Conservation (phyloP, 2,113 vertebrate species). For the Melospiza melodia region DNA sequence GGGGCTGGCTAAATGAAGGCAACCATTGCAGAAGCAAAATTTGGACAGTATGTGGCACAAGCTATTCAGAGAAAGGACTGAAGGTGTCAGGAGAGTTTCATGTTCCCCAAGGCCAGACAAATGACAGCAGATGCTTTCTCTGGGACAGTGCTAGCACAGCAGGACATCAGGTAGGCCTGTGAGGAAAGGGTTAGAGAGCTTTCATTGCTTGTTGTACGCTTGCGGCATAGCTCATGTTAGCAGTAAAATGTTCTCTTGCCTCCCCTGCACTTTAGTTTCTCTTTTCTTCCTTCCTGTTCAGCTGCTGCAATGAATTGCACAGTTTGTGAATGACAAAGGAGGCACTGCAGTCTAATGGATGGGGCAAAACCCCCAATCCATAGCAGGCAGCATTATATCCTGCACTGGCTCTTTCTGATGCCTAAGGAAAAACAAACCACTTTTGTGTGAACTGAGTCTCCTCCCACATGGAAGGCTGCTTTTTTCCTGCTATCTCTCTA, state of each 20-base stretch:
- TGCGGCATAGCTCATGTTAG: not conserved
- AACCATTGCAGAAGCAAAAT: not conserved
- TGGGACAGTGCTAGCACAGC: not conserved
- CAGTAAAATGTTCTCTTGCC: not conserved
- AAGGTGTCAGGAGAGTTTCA: not conserved
- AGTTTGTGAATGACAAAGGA: not conserved
- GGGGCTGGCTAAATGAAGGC: not conserved
- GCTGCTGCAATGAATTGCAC: not conserved
- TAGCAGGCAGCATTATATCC: not conserved
- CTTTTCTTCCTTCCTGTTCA: not conserved
- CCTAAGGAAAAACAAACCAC: not conserved
- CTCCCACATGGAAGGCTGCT: not conserved
- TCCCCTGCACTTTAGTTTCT: not conserved
- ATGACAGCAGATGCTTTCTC: not conserved
- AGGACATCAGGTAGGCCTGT: not conserved
- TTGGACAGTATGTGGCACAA: not conserved
- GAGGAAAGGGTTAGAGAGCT: not conserved
- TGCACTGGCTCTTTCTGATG: not conserved
- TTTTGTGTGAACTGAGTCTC: not conserved
- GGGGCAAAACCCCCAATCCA: fast-evolving
- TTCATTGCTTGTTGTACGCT: not conserved
- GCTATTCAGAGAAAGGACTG: not conserved
- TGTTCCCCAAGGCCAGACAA: not conserved
- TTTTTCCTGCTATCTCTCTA: not conserved
- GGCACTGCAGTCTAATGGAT: not conserved